Conservation (phyloP, 2,113 vertebrate genomes). For the Anthoscopus minutus region DNA sequence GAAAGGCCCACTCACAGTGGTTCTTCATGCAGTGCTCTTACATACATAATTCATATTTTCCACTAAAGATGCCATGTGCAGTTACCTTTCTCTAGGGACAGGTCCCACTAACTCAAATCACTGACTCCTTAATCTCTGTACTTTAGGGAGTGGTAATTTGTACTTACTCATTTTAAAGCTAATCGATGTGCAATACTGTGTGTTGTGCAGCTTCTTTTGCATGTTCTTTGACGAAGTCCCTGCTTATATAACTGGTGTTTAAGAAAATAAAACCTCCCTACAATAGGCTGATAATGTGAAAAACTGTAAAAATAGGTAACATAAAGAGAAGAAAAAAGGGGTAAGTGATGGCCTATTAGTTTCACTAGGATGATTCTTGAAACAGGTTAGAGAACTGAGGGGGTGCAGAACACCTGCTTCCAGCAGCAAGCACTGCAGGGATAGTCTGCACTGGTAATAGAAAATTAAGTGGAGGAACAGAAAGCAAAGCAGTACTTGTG, state of each 20-base stretch:
- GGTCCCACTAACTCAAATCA: not conserved
- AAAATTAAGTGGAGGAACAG: not conserved
- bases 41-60: not conserved
- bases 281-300: not conserved
- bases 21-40: not conserved
- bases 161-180: not conserved
- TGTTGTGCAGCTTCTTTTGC: not conserved
- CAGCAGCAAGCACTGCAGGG: not conserved
- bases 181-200: accelerated
- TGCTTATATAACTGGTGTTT: not conserved
- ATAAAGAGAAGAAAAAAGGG: not conserved
- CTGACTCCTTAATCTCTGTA: not conserved
- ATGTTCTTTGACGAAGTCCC: not conserved
- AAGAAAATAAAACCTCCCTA: not conserved
- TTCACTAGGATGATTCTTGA: not conserved
- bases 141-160: not conserved
- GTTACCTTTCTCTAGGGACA: not conserved
- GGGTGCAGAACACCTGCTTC: not conserved
- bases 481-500: not conserved
- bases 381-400: not conserved
- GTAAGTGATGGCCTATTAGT: not conserved
- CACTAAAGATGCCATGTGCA: not conserved
- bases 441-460: not conserved
- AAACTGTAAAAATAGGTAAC: not conserved
- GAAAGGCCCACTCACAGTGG: not conserved